Conservation (phyloP, 2,113 vertebrate species). For the Xiphophorus hellerii region DNA sequence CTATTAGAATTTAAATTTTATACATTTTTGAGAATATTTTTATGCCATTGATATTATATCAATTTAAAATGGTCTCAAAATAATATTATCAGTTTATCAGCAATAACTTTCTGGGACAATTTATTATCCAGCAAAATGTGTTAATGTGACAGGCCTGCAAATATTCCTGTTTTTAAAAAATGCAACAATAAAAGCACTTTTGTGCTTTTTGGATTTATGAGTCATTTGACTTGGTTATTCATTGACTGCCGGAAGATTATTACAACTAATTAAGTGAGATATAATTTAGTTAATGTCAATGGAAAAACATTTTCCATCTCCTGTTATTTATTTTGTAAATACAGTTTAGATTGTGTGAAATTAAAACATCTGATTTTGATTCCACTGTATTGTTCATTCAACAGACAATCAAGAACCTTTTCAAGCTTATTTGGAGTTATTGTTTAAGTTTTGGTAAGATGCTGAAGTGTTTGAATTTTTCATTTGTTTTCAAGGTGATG, state of each 20-base stretch:
- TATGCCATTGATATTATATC: too few species aligned
- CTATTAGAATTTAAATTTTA: too few species aligned
- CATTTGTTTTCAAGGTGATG: constrained; percentile 74
- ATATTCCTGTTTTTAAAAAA: background rate
- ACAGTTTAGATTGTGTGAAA: background rate
- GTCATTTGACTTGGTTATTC: background rate
- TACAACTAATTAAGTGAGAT: background rate
- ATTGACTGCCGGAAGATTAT: background rate
- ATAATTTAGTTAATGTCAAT: background rate
- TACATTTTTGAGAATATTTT: too few species aligned
- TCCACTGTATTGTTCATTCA: background rate
- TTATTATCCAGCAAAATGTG: too few species aligned
- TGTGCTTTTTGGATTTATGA: background rate
- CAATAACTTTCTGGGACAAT: too few species aligned
- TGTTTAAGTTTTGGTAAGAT: background rate
- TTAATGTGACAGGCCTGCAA: too few species aligned
- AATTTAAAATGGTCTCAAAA: too few species aligned
- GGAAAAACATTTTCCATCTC: background rate
- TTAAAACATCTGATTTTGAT: background rate
- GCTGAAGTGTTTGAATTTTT: background rate
- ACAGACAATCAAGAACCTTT: background rate
- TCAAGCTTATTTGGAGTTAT: background rate
- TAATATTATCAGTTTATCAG: too few species aligned
- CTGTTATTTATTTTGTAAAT: background rate
- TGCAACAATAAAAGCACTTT: too few species aligned